Evolutionary conservation across 1,140 invertebrate species (phyloP), one percentile per base, ranked within the genome.

Genomic region (Atopsyche davidsoni): DNA sequence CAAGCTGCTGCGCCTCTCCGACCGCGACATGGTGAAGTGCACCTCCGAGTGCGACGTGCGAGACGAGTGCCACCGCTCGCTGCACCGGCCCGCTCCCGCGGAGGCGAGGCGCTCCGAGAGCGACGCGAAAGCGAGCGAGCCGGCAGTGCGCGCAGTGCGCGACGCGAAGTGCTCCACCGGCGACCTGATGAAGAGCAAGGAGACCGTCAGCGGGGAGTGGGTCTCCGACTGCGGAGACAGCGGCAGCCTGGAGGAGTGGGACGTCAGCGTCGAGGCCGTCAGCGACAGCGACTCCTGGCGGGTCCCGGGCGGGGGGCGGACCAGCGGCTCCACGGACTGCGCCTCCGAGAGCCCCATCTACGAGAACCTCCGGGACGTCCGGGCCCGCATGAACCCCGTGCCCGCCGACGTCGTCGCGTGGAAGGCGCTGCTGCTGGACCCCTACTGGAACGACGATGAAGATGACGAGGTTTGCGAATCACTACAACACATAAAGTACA

Each of bases 401-500:
- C 60, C 68, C 0, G 50, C 66, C 11, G 70, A 74, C 56, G 70
- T 74, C 28, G 64, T 70, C 7, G 68, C 55, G 45, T 74, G 72
- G 72, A 73, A 71, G 64, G 68, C 69, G 54, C 23, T 64, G 13
- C 65, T 74, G 4, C 45, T 66, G 36, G 67, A 74, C 46, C 72
- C 72, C 7, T 68, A 61, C 53, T 72, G 67, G 48, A 71, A 70
- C 50, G 72, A 74, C 17, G 72, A 74, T 41, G 72, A 74, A 52
- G 72, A 74, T 42, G 70, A 74, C 56, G 72, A 72, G 66, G 72
- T 74, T 43, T 65, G 70, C 65, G 19, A 32, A 36, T n/a, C 19
- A 46, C 34, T 44, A n/a, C n/a, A n/a, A n/a, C n/a, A n/a, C n/a
- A n/a, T n/a, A n/a, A n/a, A n/a, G n/a, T n/a, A n/a, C n/a, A n/a